phyloP scores from a whole-genome alignment of 2,888 invertebrate species.

The Disparrhopalites patrizii region DNA sequence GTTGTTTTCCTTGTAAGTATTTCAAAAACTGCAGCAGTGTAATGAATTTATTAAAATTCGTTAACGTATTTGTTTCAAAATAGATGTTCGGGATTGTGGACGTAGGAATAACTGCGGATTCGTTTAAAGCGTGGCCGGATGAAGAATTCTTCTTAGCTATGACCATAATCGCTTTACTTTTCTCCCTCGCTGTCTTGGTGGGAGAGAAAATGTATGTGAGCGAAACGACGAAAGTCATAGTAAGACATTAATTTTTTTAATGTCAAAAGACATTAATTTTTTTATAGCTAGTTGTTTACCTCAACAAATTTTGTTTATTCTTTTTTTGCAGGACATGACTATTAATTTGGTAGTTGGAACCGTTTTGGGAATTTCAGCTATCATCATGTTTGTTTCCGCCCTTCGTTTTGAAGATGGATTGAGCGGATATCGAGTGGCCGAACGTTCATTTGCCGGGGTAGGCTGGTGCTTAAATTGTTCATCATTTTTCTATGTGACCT shows the following conservation, averaged over 20 bases:
- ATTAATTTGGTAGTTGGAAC: conserved; percentile 8
- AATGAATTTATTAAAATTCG: neutral
- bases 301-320: neutral
- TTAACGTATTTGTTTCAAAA: neutral
- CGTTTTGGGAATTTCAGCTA: neutral
- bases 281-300: neutral
- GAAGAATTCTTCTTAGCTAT: conserved; percentile 30
- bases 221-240: conserved; percentile 18
- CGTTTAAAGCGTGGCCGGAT: conserved; percentile 8
- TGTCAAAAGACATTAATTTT: neutral
- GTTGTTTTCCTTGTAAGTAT: neutral
- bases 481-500: no score
- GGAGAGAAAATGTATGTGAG: conserved; percentile 15
- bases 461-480: neutral
- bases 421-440: conserved; percentile 4
- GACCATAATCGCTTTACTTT: conserved; percentile 9
- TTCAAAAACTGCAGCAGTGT: neutral
- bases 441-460: conserved; percentile 23
- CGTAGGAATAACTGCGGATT: conserved; percentile 14
- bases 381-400: conserved; percentile 11
- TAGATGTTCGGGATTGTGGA: conserved; percentile 23
- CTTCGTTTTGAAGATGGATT: neutral
- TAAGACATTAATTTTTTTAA: neutral
- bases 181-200: neutral
- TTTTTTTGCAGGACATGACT: conserved; percentile 18